Conservation (phyloP, 2,888 invertebrate species). For the Odiellus spinosus region DNA sequence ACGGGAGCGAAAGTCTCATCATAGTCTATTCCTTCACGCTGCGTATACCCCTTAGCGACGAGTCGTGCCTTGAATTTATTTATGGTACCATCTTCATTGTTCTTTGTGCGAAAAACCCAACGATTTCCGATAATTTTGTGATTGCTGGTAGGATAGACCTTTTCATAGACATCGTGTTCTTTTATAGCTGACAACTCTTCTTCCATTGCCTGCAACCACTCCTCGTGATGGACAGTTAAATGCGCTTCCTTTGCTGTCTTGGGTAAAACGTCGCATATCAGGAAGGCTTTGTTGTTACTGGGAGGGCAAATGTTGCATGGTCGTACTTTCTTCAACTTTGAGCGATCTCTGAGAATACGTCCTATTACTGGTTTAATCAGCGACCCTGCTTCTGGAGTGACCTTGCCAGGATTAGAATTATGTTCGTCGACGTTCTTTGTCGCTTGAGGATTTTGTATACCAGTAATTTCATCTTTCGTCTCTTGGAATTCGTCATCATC, state of each 20-base stretch:
- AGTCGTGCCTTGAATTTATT: conserved; percentile 30
- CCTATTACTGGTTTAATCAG: no score
- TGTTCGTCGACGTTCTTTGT: no score
- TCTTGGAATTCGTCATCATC: neutral
- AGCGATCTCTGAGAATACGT: no score
- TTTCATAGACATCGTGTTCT: conserved; percentile 1
- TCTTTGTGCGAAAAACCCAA: conserved; percentile 2
- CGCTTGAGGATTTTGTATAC: no score
- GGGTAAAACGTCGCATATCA: neutral
- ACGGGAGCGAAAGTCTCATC: conserved; percentile 18
- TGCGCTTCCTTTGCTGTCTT: neutral
- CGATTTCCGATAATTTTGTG: neutral
- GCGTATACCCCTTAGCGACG: conserved; percentile 14
- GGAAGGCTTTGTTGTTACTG: neutral
- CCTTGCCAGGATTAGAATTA: no score
- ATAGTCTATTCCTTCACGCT: conserved; percentile 16
- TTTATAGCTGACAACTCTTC: neutral
- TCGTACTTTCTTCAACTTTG: no score
- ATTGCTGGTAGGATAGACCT: neutral
- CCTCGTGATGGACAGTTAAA: neutral
- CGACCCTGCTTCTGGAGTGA: neutral
- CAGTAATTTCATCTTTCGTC: neutral
- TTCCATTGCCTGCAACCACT: neutral
- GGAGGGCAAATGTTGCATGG: neutral
- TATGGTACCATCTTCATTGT: neutral